Base-by-base conservation (phyloP, 2,888 invertebrate species). In the Tetranychus truncatus region DNA sequence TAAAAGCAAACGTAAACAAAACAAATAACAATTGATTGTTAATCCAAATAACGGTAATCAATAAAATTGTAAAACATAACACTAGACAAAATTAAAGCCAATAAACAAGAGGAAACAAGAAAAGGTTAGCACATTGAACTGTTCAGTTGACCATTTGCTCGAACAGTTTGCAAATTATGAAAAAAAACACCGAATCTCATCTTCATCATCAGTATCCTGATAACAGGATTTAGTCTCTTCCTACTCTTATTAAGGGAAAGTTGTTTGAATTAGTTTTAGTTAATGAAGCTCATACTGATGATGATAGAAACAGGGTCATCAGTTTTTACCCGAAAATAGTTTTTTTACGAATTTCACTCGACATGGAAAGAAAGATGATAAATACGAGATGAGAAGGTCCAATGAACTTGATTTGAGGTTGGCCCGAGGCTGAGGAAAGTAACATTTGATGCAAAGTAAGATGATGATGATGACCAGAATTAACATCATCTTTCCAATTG, bases 341-440 rank as follows among this genome's bases (percentile, higher is more conserved):
- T 9, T 55, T 34, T 55, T 55, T 55, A 55, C 55, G 15, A 55
- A 55, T 55, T 55, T 15, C 11, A 65, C 71, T 9, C 66, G 74
- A 72, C 18, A 55, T 11, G 20, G 34, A 11, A 24, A 75, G 15
- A 20, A 18, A 9, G 66, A 76, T 45, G 75, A 75, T 6, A 72
- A 74, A 45, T 45, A 72, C 11, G 74, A 72, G 76, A 77, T 72
- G 74, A 20, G 72, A 46, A 11, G 74, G 44, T 72, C 24, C n/a
- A 66, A 45, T 55, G 24, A 44, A 20, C 45, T 20, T 45, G 74
- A 74, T 20, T 66, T 55, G 55, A 55, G 55, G 55, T 55, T 55
- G 55, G 55, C 55, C 55, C 15, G 11, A 55, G 55, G 55, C 55
- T 55, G 34, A 34, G 34, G 34, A 34, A 34, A 34, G 34, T 74